A percentile compares a stretch with the other conserved stretches of the same genome.
phyloP scores from a whole-genome alignment of 2,888 invertebrate species.

The Drosophila meridiana region DNA sequence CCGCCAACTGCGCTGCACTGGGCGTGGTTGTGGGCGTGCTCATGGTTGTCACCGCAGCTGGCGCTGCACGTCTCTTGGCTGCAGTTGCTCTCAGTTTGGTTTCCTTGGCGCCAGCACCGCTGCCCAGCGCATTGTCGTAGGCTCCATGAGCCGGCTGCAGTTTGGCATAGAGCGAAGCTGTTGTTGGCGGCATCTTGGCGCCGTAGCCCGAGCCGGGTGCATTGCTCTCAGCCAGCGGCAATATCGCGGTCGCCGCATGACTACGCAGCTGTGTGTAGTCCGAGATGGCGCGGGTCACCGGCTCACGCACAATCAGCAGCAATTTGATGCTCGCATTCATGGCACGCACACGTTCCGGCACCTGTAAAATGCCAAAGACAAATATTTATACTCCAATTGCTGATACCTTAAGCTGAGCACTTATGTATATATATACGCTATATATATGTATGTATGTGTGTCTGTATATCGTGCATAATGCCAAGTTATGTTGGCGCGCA shows the following conservation, averaged over 20 bases:
- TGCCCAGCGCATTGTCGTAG: slow-evolving; percentile 82
- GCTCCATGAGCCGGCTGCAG: slow-evolving; percentile 75
- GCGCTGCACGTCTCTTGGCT: slow-evolving; percentile 25
- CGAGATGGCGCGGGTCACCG: slow-evolving; percentile 97
- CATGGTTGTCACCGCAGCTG: slow-evolving; percentile 38
- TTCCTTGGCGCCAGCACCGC: slow-evolving; percentile 73
- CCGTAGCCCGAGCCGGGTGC: slow-evolving; percentile 47
- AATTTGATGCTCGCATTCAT: slow-evolving; percentile 97
- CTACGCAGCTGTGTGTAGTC: slow-evolving; percentile 97
- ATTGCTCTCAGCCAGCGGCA: slow-evolving; percentile 85
- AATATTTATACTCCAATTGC: not conserved
- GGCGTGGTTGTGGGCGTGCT: slow-evolving; percentile 67
- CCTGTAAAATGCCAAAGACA: slow-evolving; percentile 86
- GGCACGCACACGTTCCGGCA: slow-evolving; percentile 95
- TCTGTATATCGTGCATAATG: slow-evolving; percentile 26
- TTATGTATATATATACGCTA: not conserved
- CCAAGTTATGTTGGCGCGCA: slow-evolving; percentile 28
- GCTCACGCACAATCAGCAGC: slow-evolving; percentile 97
- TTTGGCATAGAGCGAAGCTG: slow-evolving; percentile 72
- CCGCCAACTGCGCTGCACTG: slow-evolving; percentile 80
- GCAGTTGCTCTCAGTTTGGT: slow-evolving; percentile 42
- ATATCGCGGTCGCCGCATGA: slow-evolving; percentile 91
- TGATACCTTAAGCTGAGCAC: slow-evolving; percentile 8
- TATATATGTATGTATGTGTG: not conserved
- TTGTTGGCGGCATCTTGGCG: slow-evolving; percentile 52